Percentiles rank a stretch among this genome's conserved stretches.
phyloP scores from a whole-genome alignment of 2,797 vertebrate species.

The Lophura swinhoii region DNA sequence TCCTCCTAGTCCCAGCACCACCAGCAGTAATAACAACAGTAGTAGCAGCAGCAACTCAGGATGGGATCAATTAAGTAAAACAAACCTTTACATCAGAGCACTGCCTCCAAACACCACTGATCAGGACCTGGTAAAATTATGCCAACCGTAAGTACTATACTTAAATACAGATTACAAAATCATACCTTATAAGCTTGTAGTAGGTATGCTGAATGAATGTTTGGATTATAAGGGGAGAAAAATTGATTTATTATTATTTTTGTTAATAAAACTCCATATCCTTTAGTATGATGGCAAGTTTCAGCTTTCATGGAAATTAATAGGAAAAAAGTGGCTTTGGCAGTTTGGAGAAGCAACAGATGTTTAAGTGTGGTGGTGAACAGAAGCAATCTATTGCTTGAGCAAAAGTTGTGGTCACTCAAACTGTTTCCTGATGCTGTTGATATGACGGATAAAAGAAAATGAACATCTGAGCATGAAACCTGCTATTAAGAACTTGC shows the following conservation, averaged over 20 bases:
- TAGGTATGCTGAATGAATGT: background rate
- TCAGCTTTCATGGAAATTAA: background rate
- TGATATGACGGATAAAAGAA: background rate
- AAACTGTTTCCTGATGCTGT: background rate
- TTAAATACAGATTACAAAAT: constrained; percentile 16
- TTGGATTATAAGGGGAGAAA: constrained; percentile 1
- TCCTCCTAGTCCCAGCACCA: constrained; percentile 96
- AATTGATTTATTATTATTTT: background rate
- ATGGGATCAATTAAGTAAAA: constrained; percentile 99
- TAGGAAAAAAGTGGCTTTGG: background rate
- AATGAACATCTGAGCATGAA: background rate
- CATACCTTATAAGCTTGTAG: background rate
- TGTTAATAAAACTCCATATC: background rate
- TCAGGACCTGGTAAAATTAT: constrained; percentile 98
- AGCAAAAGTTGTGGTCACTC: background rate
- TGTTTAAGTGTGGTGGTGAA: background rate
- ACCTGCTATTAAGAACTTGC: background rate
- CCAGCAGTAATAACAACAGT: constrained; percentile 96
- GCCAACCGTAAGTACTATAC: constrained; percentile 93
- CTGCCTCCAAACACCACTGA: constrained; percentile 95
- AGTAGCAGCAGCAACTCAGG: constrained; percentile 94
- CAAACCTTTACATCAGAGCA: constrained; percentile 98
- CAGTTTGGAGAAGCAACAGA: background rate
- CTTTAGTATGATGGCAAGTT: background rate
- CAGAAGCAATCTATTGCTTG: background rate